Evolutionary conservation across 2,113 vertebrate species (phyloP), one percentile per base, ranked within the genome.

Genomic region (Lycaon pictus): DNA sequence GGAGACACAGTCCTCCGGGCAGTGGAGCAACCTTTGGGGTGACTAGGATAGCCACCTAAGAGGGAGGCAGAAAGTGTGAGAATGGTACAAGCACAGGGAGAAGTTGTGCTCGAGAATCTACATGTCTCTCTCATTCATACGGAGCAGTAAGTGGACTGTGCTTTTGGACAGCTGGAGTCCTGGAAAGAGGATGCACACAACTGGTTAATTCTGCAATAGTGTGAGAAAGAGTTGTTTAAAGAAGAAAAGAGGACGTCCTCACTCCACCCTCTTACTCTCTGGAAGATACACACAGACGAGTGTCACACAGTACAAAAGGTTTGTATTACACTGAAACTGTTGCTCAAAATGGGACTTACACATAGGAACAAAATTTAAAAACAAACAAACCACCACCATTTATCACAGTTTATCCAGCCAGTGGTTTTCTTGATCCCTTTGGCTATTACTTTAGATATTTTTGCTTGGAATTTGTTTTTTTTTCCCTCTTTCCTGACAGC

Each of bases 371-470:
- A 88, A 94, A 84, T 74, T 81, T 65, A 92, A 96, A 98, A 97
- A 93, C 93, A 95, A 97, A 97, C 80, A 83, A 93, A 95, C 69
- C 69, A 89, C 86, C 20, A 37, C 23, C 87, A 94, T 92, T 89
- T 86, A 90, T 96, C 79, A 97, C 76, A 71, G 86, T 71, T 89
- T 91, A 93, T 89, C 53, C 29, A 29, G 67, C 56, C 69, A 87
- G 32, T 84, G 97, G 89, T 96, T 98, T 98, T 95, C 97, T 93
- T 90, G 81, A 93, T 79, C 37, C 93, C 63, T 88, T 95, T 95
- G 92, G 82, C 86, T 83, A 90, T 77, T 72, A 87, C 19, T 96
- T 71, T 23, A 86, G 92, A 96, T 85, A 81, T 35, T 90, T 96
- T 92, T 69, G 37, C 35, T 93, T 92, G 96, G 81, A 74, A 80